These are phyloP conservation scores for Australoheros scitulus DNA, from an alignment of 2,113 vertebrate species.

Conservation along the genomic window DNA sequence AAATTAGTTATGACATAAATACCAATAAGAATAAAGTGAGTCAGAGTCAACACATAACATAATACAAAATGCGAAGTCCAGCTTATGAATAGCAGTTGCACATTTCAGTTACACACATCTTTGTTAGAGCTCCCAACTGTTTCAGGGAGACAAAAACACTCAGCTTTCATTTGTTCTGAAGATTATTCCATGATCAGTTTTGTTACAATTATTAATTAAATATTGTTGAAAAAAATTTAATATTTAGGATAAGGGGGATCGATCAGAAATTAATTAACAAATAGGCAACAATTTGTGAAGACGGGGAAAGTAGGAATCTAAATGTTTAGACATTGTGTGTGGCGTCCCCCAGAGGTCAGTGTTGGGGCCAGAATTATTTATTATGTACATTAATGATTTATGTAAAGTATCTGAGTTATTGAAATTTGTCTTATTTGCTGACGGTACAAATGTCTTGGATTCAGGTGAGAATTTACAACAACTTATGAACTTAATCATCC, in stretches of 20 bases:
- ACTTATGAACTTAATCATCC: neutral
- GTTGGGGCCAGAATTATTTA: neutral
- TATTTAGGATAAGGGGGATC: neutral
- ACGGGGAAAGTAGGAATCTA: neutral
- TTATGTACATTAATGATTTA: neutral
- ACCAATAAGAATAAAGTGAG: neutral
- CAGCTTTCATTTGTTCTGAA: neutral
- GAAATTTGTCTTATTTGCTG: neutral
- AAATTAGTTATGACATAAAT: neutral
- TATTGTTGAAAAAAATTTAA: neutral
- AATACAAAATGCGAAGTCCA: neutral
- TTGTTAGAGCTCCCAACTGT: neutral
- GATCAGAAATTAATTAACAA: neutral
- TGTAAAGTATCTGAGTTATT: neutral
- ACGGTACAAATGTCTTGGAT: neutral
- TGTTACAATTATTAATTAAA: neutral
- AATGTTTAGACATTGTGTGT: neutral
- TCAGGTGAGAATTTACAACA: neutral
- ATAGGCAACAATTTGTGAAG: neutral
- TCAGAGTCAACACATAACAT: neutral
- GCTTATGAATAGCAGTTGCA: no score
- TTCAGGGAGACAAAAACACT: neutral
- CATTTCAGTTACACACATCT: neutral
- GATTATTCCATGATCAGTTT: neutral
- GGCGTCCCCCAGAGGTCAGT: neutral